Conservation (phyloP, 2,888 invertebrate genomes). For the Cordilura impudica region DNA sequence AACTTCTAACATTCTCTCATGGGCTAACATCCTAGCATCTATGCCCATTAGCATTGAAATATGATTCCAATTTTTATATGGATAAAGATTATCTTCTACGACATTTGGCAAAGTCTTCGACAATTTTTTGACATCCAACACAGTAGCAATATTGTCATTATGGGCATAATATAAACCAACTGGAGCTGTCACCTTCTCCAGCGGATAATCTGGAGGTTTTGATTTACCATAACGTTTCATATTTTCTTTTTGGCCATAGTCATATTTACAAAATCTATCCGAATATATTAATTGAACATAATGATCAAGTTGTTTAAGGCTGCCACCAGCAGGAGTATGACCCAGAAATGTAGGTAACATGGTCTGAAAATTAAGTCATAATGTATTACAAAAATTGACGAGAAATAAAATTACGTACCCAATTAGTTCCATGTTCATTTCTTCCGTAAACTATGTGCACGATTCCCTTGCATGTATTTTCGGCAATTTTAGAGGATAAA, state of each 20-base stretch:
- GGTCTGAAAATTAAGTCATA: slow-evolving; percentile 45
- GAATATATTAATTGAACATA: slow-evolving; percentile 61
- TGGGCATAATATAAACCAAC: slow-evolving; percentile 79
- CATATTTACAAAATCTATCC: slow-evolving; percentile 59
- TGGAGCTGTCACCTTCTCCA: slow-evolving; percentile 78
- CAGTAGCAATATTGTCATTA: slow-evolving; percentile 64
- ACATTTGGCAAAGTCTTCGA: slow-evolving; percentile 71
- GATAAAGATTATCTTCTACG: slow-evolving; percentile 57
- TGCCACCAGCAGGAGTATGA: slow-evolving; percentile 64
- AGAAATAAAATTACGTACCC: slow-evolving; percentile 67
- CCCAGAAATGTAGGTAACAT: slow-evolving; percentile 46
- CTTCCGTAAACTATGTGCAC: slow-evolving; percentile 79
- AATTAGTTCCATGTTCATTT: slow-evolving; percentile 76
- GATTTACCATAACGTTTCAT: slow-evolving; percentile 78
- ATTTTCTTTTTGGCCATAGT: slow-evolving; percentile 73
- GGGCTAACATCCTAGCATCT: slow-evolving; percentile 62
- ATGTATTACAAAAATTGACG: background rate
- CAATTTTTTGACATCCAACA: slow-evolving; percentile 51
- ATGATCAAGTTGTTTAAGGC: slow-evolving; percentile 64
- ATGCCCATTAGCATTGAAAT: slow-evolving; percentile 68
- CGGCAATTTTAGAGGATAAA: slow-evolving; percentile 39
- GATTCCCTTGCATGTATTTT: slow-evolving; percentile 70
- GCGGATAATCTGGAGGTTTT: slow-evolving; percentile 78
- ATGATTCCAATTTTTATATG: slow-evolving; percentile 70
- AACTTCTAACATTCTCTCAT: slow-evolving; percentile 66